These are phyloP conservation scores for Shargacucullia verbasci DNA, from an alignment of 2,888 invertebrate genomes.

Conservation along the genomic window DNA sequence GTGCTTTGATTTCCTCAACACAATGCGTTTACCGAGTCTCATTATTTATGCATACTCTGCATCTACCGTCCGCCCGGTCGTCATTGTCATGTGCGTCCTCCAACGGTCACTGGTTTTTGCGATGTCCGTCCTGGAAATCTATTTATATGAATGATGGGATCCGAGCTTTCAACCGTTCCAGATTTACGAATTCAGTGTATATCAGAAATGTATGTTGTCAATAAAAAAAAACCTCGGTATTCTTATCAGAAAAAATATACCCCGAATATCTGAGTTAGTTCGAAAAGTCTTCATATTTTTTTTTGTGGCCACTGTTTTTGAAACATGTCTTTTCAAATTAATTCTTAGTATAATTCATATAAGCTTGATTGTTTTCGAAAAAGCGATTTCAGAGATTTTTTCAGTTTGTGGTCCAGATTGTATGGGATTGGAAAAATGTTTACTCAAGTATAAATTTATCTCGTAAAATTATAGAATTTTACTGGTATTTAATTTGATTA, in stretches of 20 bases:
- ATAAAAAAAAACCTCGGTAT: too few species aligned
- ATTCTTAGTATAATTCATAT: too few species aligned
- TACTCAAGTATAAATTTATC: too few species aligned
- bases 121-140: conserved; percentile 4
- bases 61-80: not conserved
- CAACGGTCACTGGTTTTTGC: conserved; percentile 3
- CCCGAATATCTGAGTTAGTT: not conserved
- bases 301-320: too few species aligned
- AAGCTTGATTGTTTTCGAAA: conserved; percentile 21
- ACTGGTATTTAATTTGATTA: too few species aligned
- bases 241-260: conserved; percentile 14
- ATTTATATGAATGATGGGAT: conserved; percentile 19
- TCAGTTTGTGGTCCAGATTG: too few species aligned
- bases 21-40: not conserved
- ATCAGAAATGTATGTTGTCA: too few species aligned
- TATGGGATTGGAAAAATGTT: too few species aligned
- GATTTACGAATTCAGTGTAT: conserved; percentile 37
- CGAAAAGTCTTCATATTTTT: too few species aligned
- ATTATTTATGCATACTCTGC: conserved; percentile 6
- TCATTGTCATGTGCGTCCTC: conserved; percentile 8
- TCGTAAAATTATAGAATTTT: too few species aligned
- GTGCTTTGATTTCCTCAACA: conserved; percentile 2
- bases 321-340: too few species aligned
- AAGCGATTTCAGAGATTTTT: too few species aligned
- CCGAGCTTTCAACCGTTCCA: conserved; percentile 21